Evolutionary conservation across 2,797 vertebrate genomes (phyloP).

Genomic region (Hydrocynus forskahlii): DNA sequence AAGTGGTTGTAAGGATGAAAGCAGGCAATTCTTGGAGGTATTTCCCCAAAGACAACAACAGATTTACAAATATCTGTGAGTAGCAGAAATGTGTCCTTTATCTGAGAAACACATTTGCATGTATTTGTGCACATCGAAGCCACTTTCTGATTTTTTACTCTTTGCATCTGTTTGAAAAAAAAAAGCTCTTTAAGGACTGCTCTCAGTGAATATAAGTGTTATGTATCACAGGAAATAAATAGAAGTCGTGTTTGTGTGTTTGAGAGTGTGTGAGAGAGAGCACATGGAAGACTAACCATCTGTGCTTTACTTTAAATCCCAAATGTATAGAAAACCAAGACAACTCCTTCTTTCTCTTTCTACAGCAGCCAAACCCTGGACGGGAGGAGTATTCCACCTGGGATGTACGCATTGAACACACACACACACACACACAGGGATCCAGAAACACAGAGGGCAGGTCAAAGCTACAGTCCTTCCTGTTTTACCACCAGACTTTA

Average conservation of each 20-base stretch:
- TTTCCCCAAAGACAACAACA: slow-evolving; percentile 15
- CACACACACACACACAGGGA: slow-evolving; percentile 36
- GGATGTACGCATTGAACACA: not conserved
- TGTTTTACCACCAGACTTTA: slow-evolving; percentile 11
- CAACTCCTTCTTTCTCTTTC: slow-evolving; percentile 42
- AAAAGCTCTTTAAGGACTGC: not conserved
- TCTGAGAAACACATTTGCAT: not conserved
- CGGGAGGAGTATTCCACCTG: slow-evolving; percentile 37
- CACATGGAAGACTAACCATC: slow-evolving; percentile 36
- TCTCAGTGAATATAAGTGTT: not conserved
- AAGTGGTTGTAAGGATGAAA: slow-evolving; percentile 6
- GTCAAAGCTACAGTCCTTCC: slow-evolving; percentile 37
- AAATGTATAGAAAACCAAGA: slow-evolving; percentile 43
- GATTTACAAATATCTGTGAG: slow-evolving; percentile 5
- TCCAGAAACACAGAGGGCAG: slow-evolving; percentile 30
- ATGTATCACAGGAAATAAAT: not conserved
- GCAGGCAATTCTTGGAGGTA: slow-evolving; percentile 22
- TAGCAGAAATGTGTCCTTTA: slow-evolving; percentile 15
- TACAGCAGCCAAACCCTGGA: slow-evolving; percentile 46
- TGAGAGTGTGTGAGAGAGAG: not conserved
- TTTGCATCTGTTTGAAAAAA: not conserved
- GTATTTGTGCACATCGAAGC: not conserved
- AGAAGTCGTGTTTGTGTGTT: not conserved
- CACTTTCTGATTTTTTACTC: not conserved
- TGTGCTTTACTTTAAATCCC: slow-evolving; percentile 53